Evolutionary conservation across 2,113 vertebrate species (phyloP), one percentile per base, ranked within the genome.

Genomic region (Scomber colias): DNA sequence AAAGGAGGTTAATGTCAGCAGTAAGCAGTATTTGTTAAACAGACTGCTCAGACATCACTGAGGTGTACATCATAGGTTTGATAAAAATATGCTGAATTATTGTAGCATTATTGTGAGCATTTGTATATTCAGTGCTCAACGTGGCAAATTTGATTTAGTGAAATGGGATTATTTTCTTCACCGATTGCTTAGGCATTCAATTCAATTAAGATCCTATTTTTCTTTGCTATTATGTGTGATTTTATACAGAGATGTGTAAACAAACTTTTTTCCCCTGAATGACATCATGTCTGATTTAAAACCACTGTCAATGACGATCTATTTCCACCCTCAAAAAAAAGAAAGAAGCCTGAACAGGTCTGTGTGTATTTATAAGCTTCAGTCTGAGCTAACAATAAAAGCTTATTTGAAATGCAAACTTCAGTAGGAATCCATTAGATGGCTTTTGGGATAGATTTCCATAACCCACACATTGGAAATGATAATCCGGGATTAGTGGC

Each of bases 401-500:
- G 2, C 19, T 31, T 59, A 51, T 69, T 50, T 69, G 50, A 54
- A 66, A 49, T 68, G 15, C 21, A 79, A 54, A 53, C 45, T 57
- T 49, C 35, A 50, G 2, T 54, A 30, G 7, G 68, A 72, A 74
- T 56, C 55, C 15, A 5, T 46, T 11, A 64, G 3, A 66, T 66
- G 59, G 19, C 19, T 55, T 21, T 19, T 21, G 2, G 19, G 31
- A 57, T 27, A 44, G 14, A 63, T 61, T 55, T 63, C 13, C 21
- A 19, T n/a, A 82, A 73, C 14, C 46, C 44, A 61, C 56, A 63
- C 57, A 54, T 17, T 11, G 12, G 8, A 24, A 77, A 75, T 49
- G 45, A 56, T 78, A 77, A 87, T 75, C 50, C 17, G 0, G 62
- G 67, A 85, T 81, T 81, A 81, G 63, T 44, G 50, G 55, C 50